Percentiles rank a stretch among this genome's conserved stretches.
Conservation (phyloP, 2,888 invertebrate genomes). For the Gisinianus flammeolus region DNA sequence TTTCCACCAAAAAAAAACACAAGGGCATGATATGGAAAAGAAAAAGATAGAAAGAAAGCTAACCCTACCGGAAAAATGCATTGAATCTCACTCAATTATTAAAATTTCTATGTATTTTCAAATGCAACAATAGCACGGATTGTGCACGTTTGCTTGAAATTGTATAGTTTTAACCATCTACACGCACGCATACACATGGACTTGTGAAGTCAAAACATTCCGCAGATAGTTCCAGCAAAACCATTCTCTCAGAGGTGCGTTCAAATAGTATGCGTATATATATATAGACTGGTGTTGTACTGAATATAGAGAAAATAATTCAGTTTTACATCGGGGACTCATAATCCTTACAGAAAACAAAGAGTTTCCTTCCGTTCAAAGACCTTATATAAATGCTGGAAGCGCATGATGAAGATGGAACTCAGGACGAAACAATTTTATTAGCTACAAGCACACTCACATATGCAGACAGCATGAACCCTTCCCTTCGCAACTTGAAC, state of each 20-base stretch:
- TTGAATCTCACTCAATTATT: slow-evolving; percentile 21
- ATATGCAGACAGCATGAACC: no score
- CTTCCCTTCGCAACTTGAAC: background rate
- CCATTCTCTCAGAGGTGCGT: background rate
- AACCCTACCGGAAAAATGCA: background rate
- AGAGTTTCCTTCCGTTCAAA: background rate
- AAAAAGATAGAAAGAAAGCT: background rate
- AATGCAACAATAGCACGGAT: background rate
- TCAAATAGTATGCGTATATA: background rate
- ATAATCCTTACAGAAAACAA: slow-evolving; percentile 50
- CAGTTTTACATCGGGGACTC: slow-evolving; percentile 53
- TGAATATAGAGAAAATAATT: slow-evolving; percentile 49
- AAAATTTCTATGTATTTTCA: background rate
- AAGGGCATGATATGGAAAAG: background rate
- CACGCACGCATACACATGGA: no score
- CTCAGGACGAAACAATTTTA: background rate
- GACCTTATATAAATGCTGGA: background rate
- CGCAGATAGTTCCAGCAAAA: no score
- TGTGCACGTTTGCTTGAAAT: slow-evolving; percentile 13
- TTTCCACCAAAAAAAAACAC: no score
- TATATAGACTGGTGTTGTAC: background rate
- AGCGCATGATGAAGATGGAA: background rate
- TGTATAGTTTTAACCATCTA: no score
- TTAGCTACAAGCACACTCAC: background rate
- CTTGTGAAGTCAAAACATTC: no score